A percentile compares a stretch with the other conserved stretches of the same genome.
Conservation (phyloP, 1,140 invertebrate species). For the Archivesica marissinica region DNA sequence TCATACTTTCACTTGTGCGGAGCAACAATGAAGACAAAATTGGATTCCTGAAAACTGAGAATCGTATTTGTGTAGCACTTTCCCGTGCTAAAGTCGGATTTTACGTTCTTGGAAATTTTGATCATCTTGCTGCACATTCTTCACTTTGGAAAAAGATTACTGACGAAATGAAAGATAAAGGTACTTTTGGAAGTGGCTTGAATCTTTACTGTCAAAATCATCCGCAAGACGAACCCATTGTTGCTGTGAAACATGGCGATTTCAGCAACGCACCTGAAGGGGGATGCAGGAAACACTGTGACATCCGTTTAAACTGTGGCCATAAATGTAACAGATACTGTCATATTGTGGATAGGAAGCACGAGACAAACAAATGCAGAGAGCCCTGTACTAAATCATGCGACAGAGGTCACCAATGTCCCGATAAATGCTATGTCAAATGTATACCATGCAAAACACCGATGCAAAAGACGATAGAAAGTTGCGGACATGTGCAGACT, state of each 20-base stretch:
- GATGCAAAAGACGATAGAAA: conserved; percentile 61
- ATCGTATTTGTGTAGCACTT: conserved; percentile 92
- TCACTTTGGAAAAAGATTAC: conserved; percentile 83
- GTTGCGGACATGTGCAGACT: conserved; percentile 58
- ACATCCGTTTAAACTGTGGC: conserved; percentile 79
- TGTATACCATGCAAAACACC: conserved; percentile 69
- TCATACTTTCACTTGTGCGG: conserved; percentile 92
- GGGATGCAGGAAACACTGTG: conserved; percentile 82
- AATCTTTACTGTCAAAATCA: conserved; percentile 84
- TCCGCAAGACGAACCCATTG: conserved; percentile 72
- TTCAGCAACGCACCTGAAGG: conserved; percentile 82
- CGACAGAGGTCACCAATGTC: conserved; percentile 70
- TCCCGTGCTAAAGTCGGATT: conserved; percentile 91
- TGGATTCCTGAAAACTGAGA: conserved; percentile 91
- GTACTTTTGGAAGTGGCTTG: conserved; percentile 73
- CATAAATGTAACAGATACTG: conserved; percentile 78
- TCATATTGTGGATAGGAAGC: conserved; percentile 77
- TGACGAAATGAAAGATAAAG: conserved; percentile 54
- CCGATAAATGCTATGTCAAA: conserved; percentile 66
- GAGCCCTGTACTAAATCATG: conserved; percentile 76
- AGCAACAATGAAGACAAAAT: conserved; percentile 87
- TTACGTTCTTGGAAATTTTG: conserved; percentile 89
- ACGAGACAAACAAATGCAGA: conserved; percentile 71
- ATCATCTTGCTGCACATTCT: conserved; percentile 83
- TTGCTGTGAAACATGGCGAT: conserved; percentile 72